Percentiles rank a stretch among this genome's conserved stretches.
phyloP scores from a whole-genome alignment of 2,888 invertebrate species.

The Drosophila subquinaria region DNA sequence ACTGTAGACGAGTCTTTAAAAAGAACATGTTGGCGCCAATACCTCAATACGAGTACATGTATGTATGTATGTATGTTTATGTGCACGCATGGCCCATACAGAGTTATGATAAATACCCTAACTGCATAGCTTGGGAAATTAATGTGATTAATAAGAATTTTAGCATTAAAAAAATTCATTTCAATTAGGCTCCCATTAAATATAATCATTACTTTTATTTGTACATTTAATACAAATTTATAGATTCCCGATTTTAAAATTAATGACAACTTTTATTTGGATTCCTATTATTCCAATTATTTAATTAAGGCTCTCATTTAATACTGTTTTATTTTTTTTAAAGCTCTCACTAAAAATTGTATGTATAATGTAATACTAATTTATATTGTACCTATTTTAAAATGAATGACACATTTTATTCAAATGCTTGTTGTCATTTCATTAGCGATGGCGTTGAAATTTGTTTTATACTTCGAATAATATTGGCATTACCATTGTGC shows the following conservation, averaged over 20 bases:
- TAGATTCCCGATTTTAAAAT: too few relatives aligned
- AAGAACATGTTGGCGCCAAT: slow-evolving; percentile 72
- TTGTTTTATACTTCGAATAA: background rate
- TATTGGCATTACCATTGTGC: background rate
- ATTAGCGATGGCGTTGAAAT: too few relatives aligned
- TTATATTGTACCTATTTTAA: too few relatives aligned
- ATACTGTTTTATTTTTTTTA: too few relatives aligned
- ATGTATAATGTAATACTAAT: too few relatives aligned
- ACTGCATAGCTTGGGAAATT: background rate
- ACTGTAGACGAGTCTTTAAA: slow-evolving; percentile 75
- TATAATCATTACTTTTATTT: too few relatives aligned
- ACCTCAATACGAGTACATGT: slow-evolving; percentile 34
- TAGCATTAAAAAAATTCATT: background rate
- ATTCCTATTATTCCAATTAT: too few relatives aligned
- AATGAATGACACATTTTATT: background rate
- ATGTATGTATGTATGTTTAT: background rate
- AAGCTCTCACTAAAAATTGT: too few relatives aligned
- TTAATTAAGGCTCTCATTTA: background rate
- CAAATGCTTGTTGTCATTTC: too few relatives aligned
- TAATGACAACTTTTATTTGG: too few relatives aligned
- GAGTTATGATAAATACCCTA: slow-evolving; percentile 7
- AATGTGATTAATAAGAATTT: background rate
- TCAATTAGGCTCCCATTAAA: background rate
- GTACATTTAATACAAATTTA: too few relatives aligned
- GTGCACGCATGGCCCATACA: slow-evolving; percentile 1